Percentiles rank a stretch among this genome's conserved stretches.
Conservation (phyloP, 2,797 vertebrate species). For the Typhlichthys eigenmanni region DNA sequence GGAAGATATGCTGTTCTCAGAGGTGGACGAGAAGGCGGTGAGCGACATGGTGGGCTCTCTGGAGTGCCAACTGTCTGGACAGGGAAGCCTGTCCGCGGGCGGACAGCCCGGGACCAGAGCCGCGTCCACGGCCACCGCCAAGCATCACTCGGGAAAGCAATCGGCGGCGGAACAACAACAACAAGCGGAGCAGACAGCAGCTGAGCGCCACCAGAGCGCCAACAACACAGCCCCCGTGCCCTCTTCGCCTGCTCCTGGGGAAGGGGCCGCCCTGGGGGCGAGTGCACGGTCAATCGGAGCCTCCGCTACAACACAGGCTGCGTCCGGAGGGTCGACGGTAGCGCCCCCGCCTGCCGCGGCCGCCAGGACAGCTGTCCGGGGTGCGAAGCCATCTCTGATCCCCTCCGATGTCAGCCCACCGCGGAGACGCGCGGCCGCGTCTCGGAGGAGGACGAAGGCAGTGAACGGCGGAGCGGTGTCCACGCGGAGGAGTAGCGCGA, state of each 20-base stretch:
- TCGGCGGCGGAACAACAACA: slow-evolving; percentile 77
- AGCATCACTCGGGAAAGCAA: slow-evolving; percentile 79
- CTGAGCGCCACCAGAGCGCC: slow-evolving; percentile 68
- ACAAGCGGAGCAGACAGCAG: slow-evolving; percentile 73
- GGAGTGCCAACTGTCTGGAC: slow-evolving; percentile 84
- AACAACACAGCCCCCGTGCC: slow-evolving; percentile 66
- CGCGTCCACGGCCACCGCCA: slow-evolving; percentile 70
- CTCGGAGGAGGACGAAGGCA: slow-evolving; percentile 73
- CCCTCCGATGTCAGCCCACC: slow-evolving; percentile 52
- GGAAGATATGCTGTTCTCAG: slow-evolving; percentile 87
- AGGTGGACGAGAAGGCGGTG: slow-evolving; percentile 89
- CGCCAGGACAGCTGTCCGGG: slow-evolving; percentile 58
- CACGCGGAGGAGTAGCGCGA: slow-evolving; percentile 63
- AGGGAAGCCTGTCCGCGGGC: slow-evolving; percentile 64
- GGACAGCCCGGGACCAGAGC: slow-evolving; percentile 70
- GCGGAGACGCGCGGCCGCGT: slow-evolving; percentile 69
- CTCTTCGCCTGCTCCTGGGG: slow-evolving; percentile 16
- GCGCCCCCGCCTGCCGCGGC: slow-evolving; percentile 66
- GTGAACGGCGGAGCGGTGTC: slow-evolving; percentile 76
- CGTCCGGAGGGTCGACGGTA: slow-evolving; percentile 76
- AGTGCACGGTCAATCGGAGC: slow-evolving; percentile 78
- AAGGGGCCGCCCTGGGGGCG: slow-evolving; percentile 57
- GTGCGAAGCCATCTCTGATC: slow-evolving; percentile 44
- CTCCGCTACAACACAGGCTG: slow-evolving; percentile 74
- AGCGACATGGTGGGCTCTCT: slow-evolving; percentile 86